These are phyloP conservation scores for Campylomormyrus numenius DNA, from an alignment of 2,113 vertebrate genomes.

Conservation along the genomic window DNA sequence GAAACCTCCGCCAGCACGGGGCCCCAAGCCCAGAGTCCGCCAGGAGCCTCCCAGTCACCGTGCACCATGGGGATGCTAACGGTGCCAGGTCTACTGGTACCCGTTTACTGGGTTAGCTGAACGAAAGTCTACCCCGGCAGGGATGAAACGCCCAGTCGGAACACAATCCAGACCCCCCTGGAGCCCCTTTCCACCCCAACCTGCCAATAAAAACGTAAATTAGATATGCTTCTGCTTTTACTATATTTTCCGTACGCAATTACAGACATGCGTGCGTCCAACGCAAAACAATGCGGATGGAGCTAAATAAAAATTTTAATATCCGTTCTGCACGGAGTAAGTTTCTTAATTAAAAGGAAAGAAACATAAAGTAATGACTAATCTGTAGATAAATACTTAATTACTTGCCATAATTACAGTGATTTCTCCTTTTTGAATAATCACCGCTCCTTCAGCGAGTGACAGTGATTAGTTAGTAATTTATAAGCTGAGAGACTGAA, in stretches of 20 bases:
- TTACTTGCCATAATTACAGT: slow-evolving; percentile 52
- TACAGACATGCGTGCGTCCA: background rate
- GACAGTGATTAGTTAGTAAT: slow-evolving; percentile 42
- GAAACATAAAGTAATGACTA: slow-evolving; percentile 39
- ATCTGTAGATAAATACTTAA: slow-evolving; percentile 42
- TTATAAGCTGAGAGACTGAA: slow-evolving; percentile 30
- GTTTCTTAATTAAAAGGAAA: slow-evolving; percentile 27
- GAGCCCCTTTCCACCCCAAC: background rate
- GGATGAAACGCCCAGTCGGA: background rate
- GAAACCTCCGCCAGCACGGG: background rate
- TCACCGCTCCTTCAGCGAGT: slow-evolving; percentile 25
- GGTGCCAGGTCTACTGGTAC: background rate
- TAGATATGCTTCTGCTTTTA: background rate
- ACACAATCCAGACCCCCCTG: background rate
- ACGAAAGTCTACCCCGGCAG: background rate
- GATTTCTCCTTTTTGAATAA: slow-evolving; percentile 35
- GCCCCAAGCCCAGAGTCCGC: background rate
- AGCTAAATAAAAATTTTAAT: background rate
- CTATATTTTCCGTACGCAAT: background rate
- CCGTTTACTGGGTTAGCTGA: background rate
- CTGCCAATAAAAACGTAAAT: background rate
- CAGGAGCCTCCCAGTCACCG: background rate
- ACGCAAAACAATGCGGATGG: background rate
- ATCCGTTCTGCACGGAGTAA: background rate
- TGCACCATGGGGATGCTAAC: background rate